phyloP scores from a whole-genome alignment of 1,140 invertebrate species.

The Eupristina koningsbergeri region DNA sequence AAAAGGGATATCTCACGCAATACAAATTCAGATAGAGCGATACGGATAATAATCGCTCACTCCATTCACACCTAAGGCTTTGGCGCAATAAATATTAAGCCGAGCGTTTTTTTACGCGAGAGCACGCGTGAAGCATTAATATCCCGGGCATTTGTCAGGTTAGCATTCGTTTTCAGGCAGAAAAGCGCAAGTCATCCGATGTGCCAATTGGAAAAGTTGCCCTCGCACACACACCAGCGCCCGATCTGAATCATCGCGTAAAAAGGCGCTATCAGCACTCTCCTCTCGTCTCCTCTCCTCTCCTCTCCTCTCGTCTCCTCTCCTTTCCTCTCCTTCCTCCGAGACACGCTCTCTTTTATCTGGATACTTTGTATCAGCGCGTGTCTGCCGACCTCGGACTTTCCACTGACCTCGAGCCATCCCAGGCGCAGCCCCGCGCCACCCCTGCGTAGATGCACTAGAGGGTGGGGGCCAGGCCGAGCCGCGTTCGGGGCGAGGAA shows the following conservation, averaged over 20 bases:
- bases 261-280: neutral
- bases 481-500: neutral
- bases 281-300: too few relatives aligned
- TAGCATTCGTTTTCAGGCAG: neutral
- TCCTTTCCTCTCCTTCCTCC: neutral
- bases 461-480: neutral
- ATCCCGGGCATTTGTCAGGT: neutral
- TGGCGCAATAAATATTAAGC: neutral
- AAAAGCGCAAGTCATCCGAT: neutral
- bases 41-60: neutral
- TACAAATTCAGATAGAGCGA: neutral
- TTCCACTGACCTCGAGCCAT: constrained; percentile 23
- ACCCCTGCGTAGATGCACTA: neutral
- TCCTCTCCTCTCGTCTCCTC: too few relatives aligned
- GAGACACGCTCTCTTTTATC: neutral
- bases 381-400: too few relatives aligned
- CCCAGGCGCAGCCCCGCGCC: neutral
- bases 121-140: neutral
- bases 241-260: neutral
- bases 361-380: neutral
- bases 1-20: neutral
- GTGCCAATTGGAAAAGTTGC: constrained; percentile 4
- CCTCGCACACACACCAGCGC: too few relatives aligned
- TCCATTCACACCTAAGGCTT: neutral
- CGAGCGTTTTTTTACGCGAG: neutral